Evolutionary conservation across 2,797 vertebrate species (phyloP).

Genomic region (Danio tinwini): DNA sequence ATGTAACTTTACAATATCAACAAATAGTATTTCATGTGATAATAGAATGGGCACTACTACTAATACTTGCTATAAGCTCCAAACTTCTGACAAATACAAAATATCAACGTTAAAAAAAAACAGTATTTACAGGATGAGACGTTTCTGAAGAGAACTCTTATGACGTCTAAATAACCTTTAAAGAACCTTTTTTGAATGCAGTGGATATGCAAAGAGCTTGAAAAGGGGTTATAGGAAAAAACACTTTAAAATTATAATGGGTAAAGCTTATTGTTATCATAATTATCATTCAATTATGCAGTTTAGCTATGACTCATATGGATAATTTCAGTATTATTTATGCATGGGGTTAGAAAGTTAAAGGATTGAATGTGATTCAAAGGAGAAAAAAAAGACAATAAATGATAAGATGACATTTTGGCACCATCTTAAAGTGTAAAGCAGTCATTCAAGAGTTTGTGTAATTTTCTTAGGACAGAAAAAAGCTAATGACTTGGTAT

Average conservation of each 20-base stretch:
- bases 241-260: not conserved
- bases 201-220: not conserved
- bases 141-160: no score
- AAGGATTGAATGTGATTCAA: not conserved
- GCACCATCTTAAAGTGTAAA: not conserved
- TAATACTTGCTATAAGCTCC: no score
- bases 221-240: not conserved
- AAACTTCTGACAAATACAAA: no score
- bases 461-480: not conserved
- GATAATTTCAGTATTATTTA: not conserved
- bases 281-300: not conserved
- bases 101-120: no score
- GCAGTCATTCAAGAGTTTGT: not conserved
- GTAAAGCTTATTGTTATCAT: not conserved
- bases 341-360: not conserved
- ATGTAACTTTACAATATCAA: no score
- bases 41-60: no score
- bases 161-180: not conserved
- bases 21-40: no score
- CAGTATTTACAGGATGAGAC: no score
- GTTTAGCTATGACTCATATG: not conserved
- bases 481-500: slow-evolving; percentile 2
- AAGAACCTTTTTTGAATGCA: not conserved
- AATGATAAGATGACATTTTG: not conserved
- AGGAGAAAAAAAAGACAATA: not conserved